Percentiles rank a stretch among this genome's conserved stretches.
Conservation (phyloP, 2,888 invertebrate genomes). For the Xylota sylvarum region DNA sequence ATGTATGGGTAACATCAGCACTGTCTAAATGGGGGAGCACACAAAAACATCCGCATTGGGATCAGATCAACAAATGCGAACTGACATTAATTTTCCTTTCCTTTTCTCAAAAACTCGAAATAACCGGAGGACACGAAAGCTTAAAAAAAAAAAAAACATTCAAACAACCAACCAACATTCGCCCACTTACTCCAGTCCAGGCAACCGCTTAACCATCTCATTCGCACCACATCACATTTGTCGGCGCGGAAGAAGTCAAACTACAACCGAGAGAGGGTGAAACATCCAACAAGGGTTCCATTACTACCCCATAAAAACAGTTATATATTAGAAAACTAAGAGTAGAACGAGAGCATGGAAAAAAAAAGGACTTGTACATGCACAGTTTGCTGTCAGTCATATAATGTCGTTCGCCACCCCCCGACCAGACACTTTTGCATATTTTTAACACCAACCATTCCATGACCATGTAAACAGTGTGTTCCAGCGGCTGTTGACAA, state of each 20-base stretch:
- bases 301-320: constrained; percentile 3
- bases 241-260: constrained; percentile 4
- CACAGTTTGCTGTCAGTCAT: constrained; percentile 23
- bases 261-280: constrained; percentile 17
- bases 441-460: constrained; percentile 25
- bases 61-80: constrained; percentile 72
- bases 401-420: not conserved
- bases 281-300: constrained; percentile 49
- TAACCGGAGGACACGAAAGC: constrained; percentile 42
- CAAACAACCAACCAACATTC: constrained; percentile 45
- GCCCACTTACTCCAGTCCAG: constrained; percentile 36
- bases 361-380: constrained; percentile 27
- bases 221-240: constrained; percentile 66
- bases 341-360: not conserved
- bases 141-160: constrained; percentile 66
- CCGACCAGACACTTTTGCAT: constrained; percentile 14
- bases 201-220: constrained; percentile 65
- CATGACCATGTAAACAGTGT: constrained; percentile 38
- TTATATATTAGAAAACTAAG: constrained; percentile 26
- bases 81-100: constrained; percentile 69
- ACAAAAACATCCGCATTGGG: constrained; percentile 65
- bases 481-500: constrained; percentile 49
- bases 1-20: not conserved
- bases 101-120: constrained; percentile 12
- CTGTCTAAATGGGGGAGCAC: constrained; percentile 22